phyloP scores from a whole-genome alignment of 2,797 vertebrate genomes.

The Peromyscus aztecus region DNA sequence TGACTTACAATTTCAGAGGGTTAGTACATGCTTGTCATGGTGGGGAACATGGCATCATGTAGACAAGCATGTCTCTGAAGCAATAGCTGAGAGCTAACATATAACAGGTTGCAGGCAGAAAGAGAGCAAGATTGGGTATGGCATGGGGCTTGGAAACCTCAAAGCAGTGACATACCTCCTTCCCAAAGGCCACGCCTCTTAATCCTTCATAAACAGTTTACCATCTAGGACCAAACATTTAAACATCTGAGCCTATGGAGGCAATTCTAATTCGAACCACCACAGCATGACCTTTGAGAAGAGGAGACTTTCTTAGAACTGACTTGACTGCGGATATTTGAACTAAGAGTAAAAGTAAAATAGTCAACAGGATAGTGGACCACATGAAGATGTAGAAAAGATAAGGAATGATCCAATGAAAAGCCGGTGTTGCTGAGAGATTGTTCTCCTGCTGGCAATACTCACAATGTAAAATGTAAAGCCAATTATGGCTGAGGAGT shows the following conservation, averaged over 20 bases:
- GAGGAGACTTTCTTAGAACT: background rate
- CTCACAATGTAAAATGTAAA: background rate
- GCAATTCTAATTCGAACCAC: background rate
- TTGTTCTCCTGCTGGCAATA: background rate
- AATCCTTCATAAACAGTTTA: background rate
- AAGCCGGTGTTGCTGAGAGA: background rate
- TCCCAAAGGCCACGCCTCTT: background rate
- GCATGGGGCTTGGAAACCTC: background rate
- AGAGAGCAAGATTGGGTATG: background rate
- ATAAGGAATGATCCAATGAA: rapidly evolving
- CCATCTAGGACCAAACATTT: background rate
- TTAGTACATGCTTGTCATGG: background rate
- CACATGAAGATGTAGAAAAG: background rate
- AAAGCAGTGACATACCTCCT: background rate
- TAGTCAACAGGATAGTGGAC: background rate
- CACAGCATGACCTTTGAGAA: background rate
- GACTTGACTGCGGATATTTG: background rate
- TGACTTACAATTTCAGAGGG: background rate
- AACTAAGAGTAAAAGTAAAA: background rate
- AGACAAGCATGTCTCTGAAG: background rate
- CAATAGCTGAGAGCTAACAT: background rate
- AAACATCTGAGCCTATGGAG: background rate
- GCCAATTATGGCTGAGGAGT: background rate
- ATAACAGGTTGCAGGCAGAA: background rate
- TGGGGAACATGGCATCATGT: background rate